Evolutionary conservation across 2,888 invertebrate genomes (phyloP), one percentile per base, ranked within the genome.

Genomic region (Nineta flava): DNA sequence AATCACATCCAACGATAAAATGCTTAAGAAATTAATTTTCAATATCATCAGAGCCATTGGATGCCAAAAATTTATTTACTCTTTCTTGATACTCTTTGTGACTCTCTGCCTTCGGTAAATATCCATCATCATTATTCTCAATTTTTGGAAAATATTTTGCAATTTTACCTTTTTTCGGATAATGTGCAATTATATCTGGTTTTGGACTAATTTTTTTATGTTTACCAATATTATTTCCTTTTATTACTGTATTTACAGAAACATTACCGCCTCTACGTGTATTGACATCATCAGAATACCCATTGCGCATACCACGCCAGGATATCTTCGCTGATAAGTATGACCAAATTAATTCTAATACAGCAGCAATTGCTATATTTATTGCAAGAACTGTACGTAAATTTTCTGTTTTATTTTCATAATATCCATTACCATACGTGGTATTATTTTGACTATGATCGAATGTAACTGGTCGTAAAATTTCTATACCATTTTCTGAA

Each of bases 311-410:
- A 19, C 81, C 81, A 54, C 69, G 71, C 55, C 74, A 75, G 0
- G 77, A 71, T 19, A 80, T 72, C 60, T 72, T 76, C 0, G 74
- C 63, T 45, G 77, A 76, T 15, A 81, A 60, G 26, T 75, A 59
- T 0, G 79, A 79, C 79, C 79, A 81, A 0, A 76, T 60, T 0
- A 75, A 54, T 56, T 79, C 78, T 15, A 79, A 54, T 46, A 74
- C 63, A 1, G 77, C 72, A 0, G 76, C 74, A 16, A 79, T 74
- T 35, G 78, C 57, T 43, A 80, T 73, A 57, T 79, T 79, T 16
- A 77, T 68, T 9, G 73, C 73, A 32, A 79, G 53, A 2, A 76
- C 71, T 13, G 72, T 59, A 49, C 59, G 59, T 9, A 61, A 52
- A 26, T 59, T 56, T 34, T 38, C 21, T 31, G 42, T 19, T 45